Percentiles rank a stretch among this genome's conserved stretches.
These are phyloP conservation scores for Caenorhabditis virilis DNA, from an alignment of 2,888 invertebrate species.

Conservation along the genomic window DNA sequence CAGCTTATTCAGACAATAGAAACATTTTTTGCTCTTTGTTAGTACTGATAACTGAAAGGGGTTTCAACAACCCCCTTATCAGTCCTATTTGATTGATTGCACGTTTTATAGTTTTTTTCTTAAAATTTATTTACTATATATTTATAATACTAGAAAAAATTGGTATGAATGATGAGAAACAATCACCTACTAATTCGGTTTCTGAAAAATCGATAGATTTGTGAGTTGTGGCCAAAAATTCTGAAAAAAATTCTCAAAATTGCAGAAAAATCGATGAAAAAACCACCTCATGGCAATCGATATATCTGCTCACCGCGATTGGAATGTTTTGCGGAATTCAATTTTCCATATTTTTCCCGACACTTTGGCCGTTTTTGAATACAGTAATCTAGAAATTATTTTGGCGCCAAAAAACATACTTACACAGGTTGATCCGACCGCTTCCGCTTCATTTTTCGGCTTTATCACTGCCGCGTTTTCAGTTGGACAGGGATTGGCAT, in stretches of 20 bases:
- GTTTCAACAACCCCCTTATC: too few species aligned
- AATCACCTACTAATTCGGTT: too few species aligned
- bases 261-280: conserved; percentile 19
- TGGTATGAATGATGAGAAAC: too few species aligned
- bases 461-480: conserved; percentile 52
- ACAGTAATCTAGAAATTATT: conserved; percentile 11
- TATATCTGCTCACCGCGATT: conserved; percentile 46
- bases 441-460: conserved; percentile 46
- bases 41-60: too few species aligned
- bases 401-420: neutral
- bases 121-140: too few species aligned
- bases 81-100: too few species aligned
- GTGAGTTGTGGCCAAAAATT: too few species aligned
- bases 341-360: conserved; percentile 52
- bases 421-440: conserved; percentile 43
- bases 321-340: conserved; percentile 50
- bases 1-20: too few species aligned
- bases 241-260: neutral
- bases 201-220: neutral
- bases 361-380: conserved; percentile 49
- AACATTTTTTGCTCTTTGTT: too few species aligned
- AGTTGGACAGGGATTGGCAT: conserved; percentile 44
- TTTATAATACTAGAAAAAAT: too few species aligned
- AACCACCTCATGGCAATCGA: conserved; percentile 47
- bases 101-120: too few species aligned